These are phyloP conservation scores for Podilymbus podiceps DNA, from an alignment of 2,113 vertebrate genomes.

Conservation along the genomic window DNA sequence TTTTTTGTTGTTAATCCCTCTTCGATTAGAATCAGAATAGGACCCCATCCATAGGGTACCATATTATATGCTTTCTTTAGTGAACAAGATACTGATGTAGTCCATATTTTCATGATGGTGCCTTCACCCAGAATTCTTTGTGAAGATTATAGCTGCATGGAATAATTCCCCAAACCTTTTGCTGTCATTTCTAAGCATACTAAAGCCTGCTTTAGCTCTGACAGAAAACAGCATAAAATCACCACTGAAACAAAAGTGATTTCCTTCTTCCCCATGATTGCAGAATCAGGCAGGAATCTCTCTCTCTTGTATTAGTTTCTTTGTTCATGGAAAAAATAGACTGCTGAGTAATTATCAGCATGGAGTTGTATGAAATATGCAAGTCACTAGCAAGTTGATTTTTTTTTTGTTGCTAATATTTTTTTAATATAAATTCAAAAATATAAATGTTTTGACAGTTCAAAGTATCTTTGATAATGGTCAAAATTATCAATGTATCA, in stretches of 20 bases:
- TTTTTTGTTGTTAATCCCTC: neutral
- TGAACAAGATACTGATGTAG: neutral
- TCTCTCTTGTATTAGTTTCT: neutral
- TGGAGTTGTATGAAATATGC: neutral
- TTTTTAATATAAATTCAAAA: neutral
- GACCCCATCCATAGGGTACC: too few species aligned
- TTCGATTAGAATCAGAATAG: neutral
- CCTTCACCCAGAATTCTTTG: neutral
- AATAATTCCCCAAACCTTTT: neutral
- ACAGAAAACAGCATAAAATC: neutral
- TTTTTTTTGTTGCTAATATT: neutral
- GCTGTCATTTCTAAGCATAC: neutral
- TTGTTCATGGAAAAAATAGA: neutral
- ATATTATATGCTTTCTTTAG: neutral
- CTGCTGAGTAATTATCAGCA: slow-evolving; percentile 3
- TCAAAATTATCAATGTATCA: neutral
- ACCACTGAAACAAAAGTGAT: neutral
- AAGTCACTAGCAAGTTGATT: slow-evolving; percentile 2
- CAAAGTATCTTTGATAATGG: neutral
- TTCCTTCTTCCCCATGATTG: neutral
- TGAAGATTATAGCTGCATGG: neutral
- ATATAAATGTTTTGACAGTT: neutral
- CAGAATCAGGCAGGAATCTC: neutral
- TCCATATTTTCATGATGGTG: neutral
- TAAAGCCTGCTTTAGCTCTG: neutral